These are phyloP conservation scores for Sitta carolinensis DNA, from an alignment of 2,797 vertebrate species.

Conservation along the genomic window DNA sequence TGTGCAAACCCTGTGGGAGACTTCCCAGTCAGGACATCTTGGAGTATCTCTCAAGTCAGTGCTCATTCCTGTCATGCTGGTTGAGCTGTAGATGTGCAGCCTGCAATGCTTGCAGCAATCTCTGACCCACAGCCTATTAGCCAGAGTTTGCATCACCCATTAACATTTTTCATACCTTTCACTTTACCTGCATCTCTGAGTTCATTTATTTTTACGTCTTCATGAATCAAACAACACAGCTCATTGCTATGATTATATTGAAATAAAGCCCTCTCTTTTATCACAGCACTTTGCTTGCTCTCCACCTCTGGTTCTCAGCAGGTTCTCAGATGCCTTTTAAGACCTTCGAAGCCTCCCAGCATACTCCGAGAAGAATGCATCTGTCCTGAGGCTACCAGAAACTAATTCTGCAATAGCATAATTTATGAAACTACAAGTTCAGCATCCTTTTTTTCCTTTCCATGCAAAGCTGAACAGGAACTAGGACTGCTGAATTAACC, in stretches of 20 bases:
- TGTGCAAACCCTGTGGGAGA: neutral
- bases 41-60: neutral
- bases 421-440: conserved; percentile 41
- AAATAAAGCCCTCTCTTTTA: conserved; percentile 49
- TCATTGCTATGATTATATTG: conserved; percentile 38
- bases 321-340: conserved; percentile 37
- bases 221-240: conserved; percentile 62
- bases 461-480: conserved; percentile 4
- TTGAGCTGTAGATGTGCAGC: neutral
- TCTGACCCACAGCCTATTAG: neutral
- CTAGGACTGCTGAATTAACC: conserved; percentile 10
- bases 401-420: conserved; percentile 22
- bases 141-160: neutral
- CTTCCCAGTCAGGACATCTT: neutral
- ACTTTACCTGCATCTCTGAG: neutral
- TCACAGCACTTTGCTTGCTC: conserved; percentile 44
- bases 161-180: conserved; percentile 4
- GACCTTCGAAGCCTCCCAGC: conserved; percentile 39
- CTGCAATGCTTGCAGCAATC: neutral
- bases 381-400: neutral
- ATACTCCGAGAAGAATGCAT: neutral
- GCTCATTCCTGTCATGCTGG: neutral
- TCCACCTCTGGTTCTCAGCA: conserved; percentile 46
- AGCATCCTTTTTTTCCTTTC: conserved; percentile 3
- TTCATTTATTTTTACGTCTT: conserved; percentile 49